phyloP scores from a whole-genome alignment of 1,140 invertebrate species.

The Drosophila kanapiae region DNA sequence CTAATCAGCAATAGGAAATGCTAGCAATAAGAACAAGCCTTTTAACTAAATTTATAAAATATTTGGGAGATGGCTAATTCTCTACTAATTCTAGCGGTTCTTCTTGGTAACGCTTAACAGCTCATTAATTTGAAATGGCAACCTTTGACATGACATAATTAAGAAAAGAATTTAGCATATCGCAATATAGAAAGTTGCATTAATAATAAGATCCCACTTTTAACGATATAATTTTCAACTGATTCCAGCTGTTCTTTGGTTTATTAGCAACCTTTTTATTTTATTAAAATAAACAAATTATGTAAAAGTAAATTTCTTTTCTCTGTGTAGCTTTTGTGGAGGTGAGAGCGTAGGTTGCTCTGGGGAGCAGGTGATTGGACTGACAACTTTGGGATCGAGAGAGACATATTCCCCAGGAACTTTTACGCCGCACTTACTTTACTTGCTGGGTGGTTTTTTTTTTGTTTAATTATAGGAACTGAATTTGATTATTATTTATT shows the following conservation, averaged over 20 bases:
- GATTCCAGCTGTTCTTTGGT: background rate
- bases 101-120: too few relatives aligned
- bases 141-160: too few relatives aligned
- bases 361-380: constrained; percentile 41
- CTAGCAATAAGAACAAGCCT: too few relatives aligned
- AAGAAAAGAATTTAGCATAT: background rate
- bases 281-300: too few relatives aligned
- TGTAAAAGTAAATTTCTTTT: background rate
- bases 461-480: constrained; percentile 11
- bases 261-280: background rate
- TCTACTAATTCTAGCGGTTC: background rate
- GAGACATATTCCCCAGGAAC: constrained; percentile 41
- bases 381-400: constrained; percentile 21
- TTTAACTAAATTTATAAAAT: too few relatives aligned
- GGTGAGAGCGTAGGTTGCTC: constrained; percentile 26
- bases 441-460: constrained; percentile 8
- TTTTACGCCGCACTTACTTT: constrained; percentile 48
- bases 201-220: background rate
- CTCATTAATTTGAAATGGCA: too few relatives aligned
- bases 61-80: too few relatives aligned
- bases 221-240: background rate
- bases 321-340: background rate
- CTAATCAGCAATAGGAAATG: too few relatives aligned
- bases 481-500: constrained; percentile 39
- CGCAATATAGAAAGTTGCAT: background rate